Conservation (phyloP, 1,140 invertebrate genomes). For the Papilio xuthus region DNA sequence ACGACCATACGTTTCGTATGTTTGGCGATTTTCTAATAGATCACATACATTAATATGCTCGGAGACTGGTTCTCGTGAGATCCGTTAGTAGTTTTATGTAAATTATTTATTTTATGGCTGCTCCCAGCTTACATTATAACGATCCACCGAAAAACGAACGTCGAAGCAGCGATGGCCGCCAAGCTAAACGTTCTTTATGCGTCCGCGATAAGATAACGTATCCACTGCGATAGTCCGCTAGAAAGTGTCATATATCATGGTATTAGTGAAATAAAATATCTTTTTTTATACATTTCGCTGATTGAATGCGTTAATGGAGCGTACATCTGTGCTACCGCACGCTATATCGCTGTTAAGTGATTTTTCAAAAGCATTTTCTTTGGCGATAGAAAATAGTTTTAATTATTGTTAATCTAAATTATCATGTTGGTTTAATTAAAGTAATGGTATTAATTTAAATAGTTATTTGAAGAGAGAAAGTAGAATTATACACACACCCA, state of each 20-base stretch:
- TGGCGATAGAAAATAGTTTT: background rate
- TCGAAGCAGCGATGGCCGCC: slow-evolving; percentile 41
- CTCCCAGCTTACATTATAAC: slow-evolving; percentile 74
- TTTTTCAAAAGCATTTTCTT: slow-evolving; percentile 25
- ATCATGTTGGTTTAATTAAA: background rate
- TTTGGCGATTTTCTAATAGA: slow-evolving; percentile 80
- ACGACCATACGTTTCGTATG: slow-evolving; percentile 55
- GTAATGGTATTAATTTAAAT: slow-evolving; percentile 14
- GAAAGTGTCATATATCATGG: slow-evolving; percentile 48
- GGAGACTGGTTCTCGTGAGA: slow-evolving; percentile 74
- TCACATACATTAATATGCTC: slow-evolving; percentile 76
- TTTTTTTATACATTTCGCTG: slow-evolving; percentile 36
- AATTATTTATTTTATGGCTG: slow-evolving; percentile 75
- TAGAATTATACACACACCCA: background rate
- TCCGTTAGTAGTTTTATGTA: slow-evolving; percentile 80
- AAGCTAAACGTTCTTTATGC: slow-evolving; percentile 35
- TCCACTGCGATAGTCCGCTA: slow-evolving; percentile 37
- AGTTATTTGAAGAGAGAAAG: slow-evolving; percentile 2
- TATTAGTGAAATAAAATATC: slow-evolving; percentile 41
- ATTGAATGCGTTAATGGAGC: slow-evolving; percentile 28
- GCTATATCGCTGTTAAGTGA: slow-evolving; percentile 22
- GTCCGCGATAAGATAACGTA: slow-evolving; percentile 45
- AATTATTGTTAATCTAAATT: slow-evolving; percentile 7
- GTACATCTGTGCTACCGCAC: slow-evolving; percentile 14
- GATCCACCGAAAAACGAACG: slow-evolving; percentile 55